Evolutionary conservation across 2,797 vertebrate genomes (phyloP).

Genomic region (Aphelocoma californica): DNA sequence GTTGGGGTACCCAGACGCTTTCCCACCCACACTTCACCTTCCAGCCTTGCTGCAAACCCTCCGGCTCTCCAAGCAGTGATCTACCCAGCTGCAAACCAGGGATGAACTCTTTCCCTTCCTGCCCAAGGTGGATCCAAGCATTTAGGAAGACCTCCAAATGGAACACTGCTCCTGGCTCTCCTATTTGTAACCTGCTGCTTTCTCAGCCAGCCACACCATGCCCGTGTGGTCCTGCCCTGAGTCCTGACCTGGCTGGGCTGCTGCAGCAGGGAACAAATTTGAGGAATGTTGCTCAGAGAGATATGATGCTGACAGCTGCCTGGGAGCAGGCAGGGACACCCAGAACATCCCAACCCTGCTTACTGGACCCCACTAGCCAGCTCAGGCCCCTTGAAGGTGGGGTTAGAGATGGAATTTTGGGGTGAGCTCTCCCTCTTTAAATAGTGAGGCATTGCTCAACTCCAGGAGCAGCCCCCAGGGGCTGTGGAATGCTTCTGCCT

Average conservation of each 20-base stretch:
- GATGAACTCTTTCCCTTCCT: neutral
- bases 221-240: neutral
- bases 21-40: neutral
- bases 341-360: neutral
- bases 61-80: neutral
- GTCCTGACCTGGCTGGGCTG: neutral
- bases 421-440: neutral
- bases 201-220: fast-evolving
- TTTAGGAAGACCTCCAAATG: neutral
- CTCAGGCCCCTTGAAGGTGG: neutral
- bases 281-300: neutral
- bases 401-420: neutral
- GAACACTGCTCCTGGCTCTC: neutral
- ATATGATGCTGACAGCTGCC: neutral
- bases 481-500: neutral
- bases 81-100: neutral
- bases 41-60: neutral
- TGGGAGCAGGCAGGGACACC: neutral
- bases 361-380: neutral
- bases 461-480: neutral
- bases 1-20: neutral
- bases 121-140: neutral
- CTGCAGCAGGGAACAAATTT: neutral
- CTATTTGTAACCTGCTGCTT: neutral
- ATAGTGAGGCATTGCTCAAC: fast-evolving